These are phyloP conservation scores for Caranx melampygus DNA, from an alignment of 2,113 vertebrate species.

Conservation along the genomic window DNA sequence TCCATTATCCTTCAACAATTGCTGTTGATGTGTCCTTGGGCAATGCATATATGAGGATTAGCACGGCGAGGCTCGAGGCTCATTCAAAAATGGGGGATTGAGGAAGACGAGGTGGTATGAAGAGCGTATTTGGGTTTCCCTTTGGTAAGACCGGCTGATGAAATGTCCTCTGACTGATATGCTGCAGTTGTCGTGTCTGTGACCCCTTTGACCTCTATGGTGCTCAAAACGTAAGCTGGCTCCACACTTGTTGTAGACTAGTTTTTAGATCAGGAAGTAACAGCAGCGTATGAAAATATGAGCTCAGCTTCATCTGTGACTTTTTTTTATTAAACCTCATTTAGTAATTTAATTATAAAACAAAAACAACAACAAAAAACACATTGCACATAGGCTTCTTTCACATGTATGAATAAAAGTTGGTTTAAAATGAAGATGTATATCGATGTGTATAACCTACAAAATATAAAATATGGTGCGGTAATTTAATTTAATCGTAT, in stretches of 20 bases:
- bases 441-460: no score
- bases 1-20: conserved; percentile 20
- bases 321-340: neutral
- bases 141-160: conserved; percentile 58
- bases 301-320: neutral
- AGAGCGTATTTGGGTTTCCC: conserved; percentile 63
- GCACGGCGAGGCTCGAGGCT: neutral
- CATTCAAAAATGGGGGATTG: conserved; percentile 2
- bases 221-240: conserved; percentile 56
- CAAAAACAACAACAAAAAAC: no score
- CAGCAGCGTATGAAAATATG: neutral
- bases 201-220: conserved; percentile 46
- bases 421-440: no score
- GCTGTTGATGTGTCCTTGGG: conserved; percentile 32
- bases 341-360: neutral
- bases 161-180: conserved; percentile 77
- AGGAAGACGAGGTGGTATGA: conserved; percentile 21
- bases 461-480: no score
- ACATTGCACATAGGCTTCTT: no score
- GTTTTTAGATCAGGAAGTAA: conserved; percentile 24
- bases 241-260: conserved; percentile 53
- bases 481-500: no score
- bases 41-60: conserved; percentile 70
- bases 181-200: conserved; percentile 76
- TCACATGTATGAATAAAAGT: no score